Evolutionary conservation across 2,113 vertebrate genomes (phyloP), one percentile per base, ranked within the genome.

Genomic region (Chaetorhynchus papuensis): DNA sequence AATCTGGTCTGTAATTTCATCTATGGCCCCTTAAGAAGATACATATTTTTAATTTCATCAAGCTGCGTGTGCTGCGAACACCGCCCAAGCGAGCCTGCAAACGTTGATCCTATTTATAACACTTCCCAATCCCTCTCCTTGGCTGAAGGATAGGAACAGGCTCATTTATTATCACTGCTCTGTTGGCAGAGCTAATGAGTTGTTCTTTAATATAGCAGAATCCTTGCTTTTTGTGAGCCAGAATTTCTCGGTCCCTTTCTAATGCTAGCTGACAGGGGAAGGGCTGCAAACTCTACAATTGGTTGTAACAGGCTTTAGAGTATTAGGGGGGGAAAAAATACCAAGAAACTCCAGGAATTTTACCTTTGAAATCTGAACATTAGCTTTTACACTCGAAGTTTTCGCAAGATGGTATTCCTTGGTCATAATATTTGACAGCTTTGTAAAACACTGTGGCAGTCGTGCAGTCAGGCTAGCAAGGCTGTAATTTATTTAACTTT

Each of bases 401-500:
- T 83, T 60, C 68, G 64, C 60, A 92, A 69, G 63, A 37, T 16
- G 49, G 52, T 27, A 83, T 39, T 90, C 35, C 71, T 74, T 50
- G 81, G 72, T 91, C 93, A 75, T 27, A 95, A 74, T 89, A 89
- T 65, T 88, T 78, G 91, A 69, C 39, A 80, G 80, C 23, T 90
- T 70, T 47, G n/a, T 45, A 57, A 92, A 79, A 84, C 90, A 66
- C 3, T 10, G 24, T 83, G 76, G 61, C 71, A 65, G 54, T 28
- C 0, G 0, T 45, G 90, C 33, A 31, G 16, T 3, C 3, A 10
- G 66, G 41, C 45, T 85, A 72, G 66, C 80, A 87, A 92, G 45
- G 42, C 59, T 86, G 65, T 28, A 79, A 90, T 91, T 90, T 88
- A 33, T 61, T 85, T 69, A 65, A 44, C 24, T 72, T 90, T 50